Percentiles rank a stretch among this genome's conserved stretches.
phyloP scores from a whole-genome alignment of 2,797 vertebrate species.

The Sebastes cheni region DNA sequence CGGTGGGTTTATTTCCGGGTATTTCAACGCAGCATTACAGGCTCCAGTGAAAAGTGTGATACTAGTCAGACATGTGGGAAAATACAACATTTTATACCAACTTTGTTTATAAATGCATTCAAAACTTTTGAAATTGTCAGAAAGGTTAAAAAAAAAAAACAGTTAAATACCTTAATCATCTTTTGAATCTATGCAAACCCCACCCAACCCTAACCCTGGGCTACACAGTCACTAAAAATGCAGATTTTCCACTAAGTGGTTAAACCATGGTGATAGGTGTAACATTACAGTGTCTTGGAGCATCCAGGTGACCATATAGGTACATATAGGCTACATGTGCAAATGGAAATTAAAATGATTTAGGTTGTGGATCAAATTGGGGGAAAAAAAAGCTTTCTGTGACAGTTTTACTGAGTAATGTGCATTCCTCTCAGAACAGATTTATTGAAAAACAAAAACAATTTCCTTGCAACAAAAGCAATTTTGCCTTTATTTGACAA shows the following conservation, averaged over 20 bases:
- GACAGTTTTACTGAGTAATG: background rate
- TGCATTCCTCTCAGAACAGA: background rate
- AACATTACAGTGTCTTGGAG: background rate
- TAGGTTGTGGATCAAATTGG: background rate
- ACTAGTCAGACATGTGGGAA: too few species aligned
- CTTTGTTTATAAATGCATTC: background rate
- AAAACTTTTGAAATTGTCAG: background rate
- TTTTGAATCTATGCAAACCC: background rate
- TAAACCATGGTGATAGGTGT: background rate
- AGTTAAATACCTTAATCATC: background rate
- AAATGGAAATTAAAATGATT: background rate
- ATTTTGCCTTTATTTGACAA: background rate
- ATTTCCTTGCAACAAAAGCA: background rate
- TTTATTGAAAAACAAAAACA: background rate
- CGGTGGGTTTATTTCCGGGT: background rate
- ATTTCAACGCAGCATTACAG: background rate
- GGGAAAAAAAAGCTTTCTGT: background rate
- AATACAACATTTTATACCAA: background rate
- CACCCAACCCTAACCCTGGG: background rate
- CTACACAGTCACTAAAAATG: background rate
- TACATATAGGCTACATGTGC: background rate
- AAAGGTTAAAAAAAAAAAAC: background rate
- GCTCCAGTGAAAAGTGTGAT: background rate
- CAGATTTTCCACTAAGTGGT: background rate
- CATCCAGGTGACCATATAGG: background rate